These are phyloP conservation scores for Vimba vimba DNA, from an alignment of 2,113 vertebrate species.

Conservation along the genomic window DNA sequence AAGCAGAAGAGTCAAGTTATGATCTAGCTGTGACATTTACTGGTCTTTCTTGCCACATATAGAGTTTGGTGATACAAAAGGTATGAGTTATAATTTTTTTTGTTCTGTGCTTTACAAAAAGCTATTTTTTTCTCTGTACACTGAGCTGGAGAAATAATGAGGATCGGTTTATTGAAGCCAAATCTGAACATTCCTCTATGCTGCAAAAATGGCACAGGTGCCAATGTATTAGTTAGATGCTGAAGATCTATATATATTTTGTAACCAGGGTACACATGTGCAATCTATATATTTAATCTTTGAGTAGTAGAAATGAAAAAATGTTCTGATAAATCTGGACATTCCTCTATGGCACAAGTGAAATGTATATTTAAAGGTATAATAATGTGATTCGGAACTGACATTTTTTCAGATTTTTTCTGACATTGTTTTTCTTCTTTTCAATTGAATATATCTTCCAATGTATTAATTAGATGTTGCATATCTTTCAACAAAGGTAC, in stretches of 20 bases:
- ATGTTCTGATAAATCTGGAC: not conserved
- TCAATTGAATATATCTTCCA: not conserved
- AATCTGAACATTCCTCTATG: not conserved
- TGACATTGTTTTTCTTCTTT: not conserved
- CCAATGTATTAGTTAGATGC: no score
- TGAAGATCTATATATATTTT: no score
- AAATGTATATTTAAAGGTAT: not conserved
- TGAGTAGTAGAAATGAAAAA: no score
- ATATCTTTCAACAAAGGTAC: not conserved
- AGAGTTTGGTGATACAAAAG: not conserved
- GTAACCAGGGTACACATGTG: no score
- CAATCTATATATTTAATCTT: no score
- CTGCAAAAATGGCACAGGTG: not conserved
- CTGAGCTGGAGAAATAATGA: constrained; percentile 5
- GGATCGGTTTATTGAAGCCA: not conserved
- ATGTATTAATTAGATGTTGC: not conserved
- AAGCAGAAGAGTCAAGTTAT: not conserved
- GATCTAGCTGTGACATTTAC: not conserved
- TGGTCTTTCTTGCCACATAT: not conserved
- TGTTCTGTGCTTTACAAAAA: not conserved
- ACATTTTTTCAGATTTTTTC: not conserved
- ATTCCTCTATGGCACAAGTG: not conserved
- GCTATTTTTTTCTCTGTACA: not conserved
- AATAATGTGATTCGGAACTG: not conserved
- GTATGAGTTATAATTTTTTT: no score